phyloP scores from a whole-genome alignment of 2,113 vertebrate genomes.

The Ammodytes marinus region DNA sequence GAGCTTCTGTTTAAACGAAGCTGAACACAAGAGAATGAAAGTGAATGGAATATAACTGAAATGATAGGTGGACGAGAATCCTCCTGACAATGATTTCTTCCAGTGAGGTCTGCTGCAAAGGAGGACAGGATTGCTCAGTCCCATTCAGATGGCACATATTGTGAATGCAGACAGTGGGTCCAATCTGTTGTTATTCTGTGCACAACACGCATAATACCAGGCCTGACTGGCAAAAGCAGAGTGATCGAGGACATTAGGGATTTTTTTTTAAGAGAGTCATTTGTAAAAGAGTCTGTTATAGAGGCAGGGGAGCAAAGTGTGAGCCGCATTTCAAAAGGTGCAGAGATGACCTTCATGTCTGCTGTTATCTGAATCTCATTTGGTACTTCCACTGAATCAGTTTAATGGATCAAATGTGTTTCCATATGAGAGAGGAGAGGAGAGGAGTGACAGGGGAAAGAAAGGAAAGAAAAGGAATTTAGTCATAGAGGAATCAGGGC shows the following conservation, averaged over 20 bases:
- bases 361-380: constrained; percentile 16
- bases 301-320: not conserved
- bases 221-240: constrained; percentile 35
- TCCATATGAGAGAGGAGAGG: not conserved
- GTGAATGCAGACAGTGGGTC: constrained; percentile 22
- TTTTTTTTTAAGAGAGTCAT: constrained; percentile 14
- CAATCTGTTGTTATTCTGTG: constrained; percentile 24
- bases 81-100: not conserved
- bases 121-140: not conserved
- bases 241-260: constrained; percentile 10
- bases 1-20: not conserved
- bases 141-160: constrained; percentile 34
- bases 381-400: not conserved
- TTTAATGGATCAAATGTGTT: not conserved
- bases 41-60: not conserved
- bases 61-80: not conserved
- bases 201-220: constrained; percentile 1
- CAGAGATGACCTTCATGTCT: constrained; percentile 19
- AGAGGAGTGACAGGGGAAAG: not conserved
- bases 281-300: constrained; percentile 1
- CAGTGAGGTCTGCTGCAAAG: not conserved
- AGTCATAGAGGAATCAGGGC: not conserved
- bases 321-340: constrained; percentile 22
- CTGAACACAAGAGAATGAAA: not conserved
- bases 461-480: not conserved